A percentile compares a stretch with the other conserved stretches of the same genome.
These are phyloP conservation scores for Polydesmus complanatus DNA, from an alignment of 2,888 invertebrate species.

Conservation along the genomic window DNA sequence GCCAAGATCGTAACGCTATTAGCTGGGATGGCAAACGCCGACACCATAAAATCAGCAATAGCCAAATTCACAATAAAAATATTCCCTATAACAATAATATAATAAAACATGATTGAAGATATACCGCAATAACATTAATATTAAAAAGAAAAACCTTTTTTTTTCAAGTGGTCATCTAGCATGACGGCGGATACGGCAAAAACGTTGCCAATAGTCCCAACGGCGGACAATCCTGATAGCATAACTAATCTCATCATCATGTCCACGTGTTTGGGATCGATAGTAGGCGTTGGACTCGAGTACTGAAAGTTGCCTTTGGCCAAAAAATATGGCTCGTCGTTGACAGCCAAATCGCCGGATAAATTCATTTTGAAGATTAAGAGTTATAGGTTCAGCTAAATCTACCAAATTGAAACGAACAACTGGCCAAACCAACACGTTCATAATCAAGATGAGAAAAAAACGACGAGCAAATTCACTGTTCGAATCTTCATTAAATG, in stretches of 20 bases:
- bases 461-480: background rate
- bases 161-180: slow-evolving; percentile 53
- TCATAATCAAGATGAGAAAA: background rate
- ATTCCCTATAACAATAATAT: no score
- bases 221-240: slow-evolving; percentile 46
- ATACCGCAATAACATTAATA: no score
- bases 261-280: slow-evolving; percentile 11
- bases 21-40: slow-evolving; percentile 52
- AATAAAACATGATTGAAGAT: no score
- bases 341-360: no score
- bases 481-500: background rate
- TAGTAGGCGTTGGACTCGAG: background rate
- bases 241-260: slow-evolving; percentile 37
- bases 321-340: background rate
- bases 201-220: slow-evolving; percentile 57
- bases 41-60: slow-evolving; percentile 54
- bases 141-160: slow-evolving; percentile 40
- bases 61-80: slow-evolving; percentile 55
- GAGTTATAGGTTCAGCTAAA: background rate
- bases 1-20: slow-evolving; percentile 55
- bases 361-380: background rate
- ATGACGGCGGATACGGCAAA: slow-evolving; percentile 61
- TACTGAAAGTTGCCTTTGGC: background rate
- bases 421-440: background rate
- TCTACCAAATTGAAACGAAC: background rate